Conservation (phyloP, 1,140 invertebrate genomes). For the Acromyrmex charruanus region DNA sequence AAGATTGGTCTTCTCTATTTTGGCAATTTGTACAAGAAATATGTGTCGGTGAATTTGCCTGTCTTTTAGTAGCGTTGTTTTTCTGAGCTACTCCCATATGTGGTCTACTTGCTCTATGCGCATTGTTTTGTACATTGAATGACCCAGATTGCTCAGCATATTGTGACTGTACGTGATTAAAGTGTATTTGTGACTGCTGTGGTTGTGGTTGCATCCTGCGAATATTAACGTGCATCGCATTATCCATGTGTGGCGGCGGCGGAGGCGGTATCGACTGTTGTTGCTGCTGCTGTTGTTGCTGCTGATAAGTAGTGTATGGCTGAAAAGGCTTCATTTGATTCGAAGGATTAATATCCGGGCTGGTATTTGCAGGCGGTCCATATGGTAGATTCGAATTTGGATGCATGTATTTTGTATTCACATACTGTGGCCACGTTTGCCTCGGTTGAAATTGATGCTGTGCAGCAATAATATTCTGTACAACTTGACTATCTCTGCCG, state of each 20-base stretch:
- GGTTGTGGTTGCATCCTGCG: slow-evolving; percentile 69
- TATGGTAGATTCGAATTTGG: slow-evolving; percentile 66
- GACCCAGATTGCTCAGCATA: slow-evolving; percentile 66
- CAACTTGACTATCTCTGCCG: slow-evolving; percentile 59
- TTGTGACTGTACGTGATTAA: slow-evolving; percentile 69
- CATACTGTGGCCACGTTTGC: slow-evolving; percentile 78
- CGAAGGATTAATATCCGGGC: slow-evolving; percentile 61
- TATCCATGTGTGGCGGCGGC: slow-evolving; percentile 64
- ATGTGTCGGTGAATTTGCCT: slow-evolving; percentile 77
- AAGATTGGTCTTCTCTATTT: slow-evolving; percentile 55
- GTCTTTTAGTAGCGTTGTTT: slow-evolving; percentile 75
- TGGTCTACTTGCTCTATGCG: slow-evolving; percentile 59
- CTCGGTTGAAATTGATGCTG: slow-evolving; percentile 80
- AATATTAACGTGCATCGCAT: slow-evolving; percentile 72
- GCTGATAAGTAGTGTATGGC: slow-evolving; percentile 64
- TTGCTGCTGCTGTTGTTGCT: slow-evolving; percentile 56
- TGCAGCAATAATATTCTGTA: slow-evolving; percentile 59
- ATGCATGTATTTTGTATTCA: slow-evolving; percentile 76
- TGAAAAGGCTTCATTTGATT: slow-evolving; percentile 56
- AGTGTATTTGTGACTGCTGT: slow-evolving; percentile 72
- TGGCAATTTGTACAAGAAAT: slow-evolving; percentile 70
- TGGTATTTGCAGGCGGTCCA: slow-evolving; percentile 55
- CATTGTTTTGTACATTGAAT: slow-evolving; percentile 66
- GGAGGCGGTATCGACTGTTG: background rate
- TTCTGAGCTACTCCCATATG: slow-evolving; percentile 76